phyloP scores from a whole-genome alignment of 2,113 vertebrate species.

The Tricholaema leucomelas region DNA sequence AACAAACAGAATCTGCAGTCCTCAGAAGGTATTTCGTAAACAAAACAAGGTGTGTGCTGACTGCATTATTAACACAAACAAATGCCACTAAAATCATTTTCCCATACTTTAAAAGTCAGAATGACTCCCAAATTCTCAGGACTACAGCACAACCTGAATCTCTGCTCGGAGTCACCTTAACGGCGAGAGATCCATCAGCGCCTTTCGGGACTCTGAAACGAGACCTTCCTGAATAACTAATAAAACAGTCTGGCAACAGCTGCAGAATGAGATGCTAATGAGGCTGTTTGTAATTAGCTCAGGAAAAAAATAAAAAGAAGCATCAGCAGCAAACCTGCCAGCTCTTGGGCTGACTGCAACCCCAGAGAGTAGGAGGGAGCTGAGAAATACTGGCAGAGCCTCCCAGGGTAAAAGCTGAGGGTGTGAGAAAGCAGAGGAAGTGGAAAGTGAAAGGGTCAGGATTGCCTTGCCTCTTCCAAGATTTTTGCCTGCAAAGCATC shows the following conservation, averaged over 20 bases:
- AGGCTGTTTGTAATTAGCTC: constrained; percentile 22
- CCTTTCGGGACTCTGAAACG: neutral
- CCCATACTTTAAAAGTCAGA: neutral
- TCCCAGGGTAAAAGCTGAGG: neutral
- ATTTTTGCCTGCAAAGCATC: neutral
- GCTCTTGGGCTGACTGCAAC: neutral
- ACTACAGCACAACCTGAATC: neutral
- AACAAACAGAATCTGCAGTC: constrained; percentile 51
- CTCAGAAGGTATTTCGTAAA: constrained; percentile 35
- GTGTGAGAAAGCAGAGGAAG: constrained; percentile 28
- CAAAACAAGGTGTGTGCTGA: constrained; percentile 50
- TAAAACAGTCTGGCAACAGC: neutral
- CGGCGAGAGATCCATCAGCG: too few relatives aligned
- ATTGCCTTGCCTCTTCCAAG: neutral
- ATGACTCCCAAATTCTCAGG: neutral
- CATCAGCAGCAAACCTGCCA: constrained; percentile 50
- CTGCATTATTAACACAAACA: constrained; percentile 46
- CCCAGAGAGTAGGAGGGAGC: constrained; percentile 27
- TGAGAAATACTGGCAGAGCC: constrained; percentile 28
- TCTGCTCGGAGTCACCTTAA: neutral
- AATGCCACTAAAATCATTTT: neutral
- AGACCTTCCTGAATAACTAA: neutral
- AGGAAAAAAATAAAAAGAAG: neutral
- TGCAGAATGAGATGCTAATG: neutral
- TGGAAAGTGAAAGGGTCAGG: neutral